Evolutionary conservation across 2,797 vertebrate species (phyloP).

Genomic region (Pseudopleuronectes americanus): DNA sequence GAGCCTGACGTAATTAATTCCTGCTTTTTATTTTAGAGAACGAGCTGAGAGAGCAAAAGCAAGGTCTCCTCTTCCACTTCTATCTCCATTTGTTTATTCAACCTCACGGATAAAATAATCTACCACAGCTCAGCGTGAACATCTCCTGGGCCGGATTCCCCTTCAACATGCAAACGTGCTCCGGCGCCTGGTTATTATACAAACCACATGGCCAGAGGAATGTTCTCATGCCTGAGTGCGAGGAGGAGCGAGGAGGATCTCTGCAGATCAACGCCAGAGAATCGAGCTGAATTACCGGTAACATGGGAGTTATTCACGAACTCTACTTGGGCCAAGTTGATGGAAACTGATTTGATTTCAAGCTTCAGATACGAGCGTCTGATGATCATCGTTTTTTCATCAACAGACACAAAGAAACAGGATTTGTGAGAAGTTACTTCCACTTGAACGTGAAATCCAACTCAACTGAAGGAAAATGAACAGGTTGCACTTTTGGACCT

Average conservation of each 20-base stretch:
- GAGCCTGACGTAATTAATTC: background rate
- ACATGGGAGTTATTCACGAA: slow-evolving; percentile 13
- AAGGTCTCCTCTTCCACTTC: background rate
- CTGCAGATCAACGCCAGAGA: slow-evolving; percentile 20
- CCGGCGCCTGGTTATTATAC: slow-evolving; percentile 21
- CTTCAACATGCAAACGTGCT: slow-evolving; percentile 10
- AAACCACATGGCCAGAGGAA: slow-evolving; percentile 35
- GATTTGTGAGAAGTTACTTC: slow-evolving; percentile 8
- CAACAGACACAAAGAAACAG: background rate
- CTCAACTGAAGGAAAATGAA: too few relatives aligned
- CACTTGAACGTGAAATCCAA: background rate
- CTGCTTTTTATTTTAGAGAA: background rate
- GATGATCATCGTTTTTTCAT: slow-evolving; percentile 27
- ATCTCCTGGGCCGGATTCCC: slow-evolving; percentile 19
- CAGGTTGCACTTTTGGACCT: background rate
- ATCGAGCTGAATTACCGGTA: slow-evolving; percentile 2
- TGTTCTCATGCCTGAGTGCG: background rate
- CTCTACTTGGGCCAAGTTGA: slow-evolving; percentile 9
- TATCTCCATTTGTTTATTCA: too few relatives aligned
- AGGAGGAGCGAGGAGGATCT: background rate
- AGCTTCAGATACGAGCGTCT: slow-evolving; percentile 15
- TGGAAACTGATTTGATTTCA: slow-evolving; percentile 12
- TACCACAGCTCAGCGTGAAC: background rate
- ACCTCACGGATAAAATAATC: too few relatives aligned
- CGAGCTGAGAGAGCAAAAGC: background rate